phyloP scores from a whole-genome alignment of 2,888 invertebrate genomes.

The Noctua fimbriata region DNA sequence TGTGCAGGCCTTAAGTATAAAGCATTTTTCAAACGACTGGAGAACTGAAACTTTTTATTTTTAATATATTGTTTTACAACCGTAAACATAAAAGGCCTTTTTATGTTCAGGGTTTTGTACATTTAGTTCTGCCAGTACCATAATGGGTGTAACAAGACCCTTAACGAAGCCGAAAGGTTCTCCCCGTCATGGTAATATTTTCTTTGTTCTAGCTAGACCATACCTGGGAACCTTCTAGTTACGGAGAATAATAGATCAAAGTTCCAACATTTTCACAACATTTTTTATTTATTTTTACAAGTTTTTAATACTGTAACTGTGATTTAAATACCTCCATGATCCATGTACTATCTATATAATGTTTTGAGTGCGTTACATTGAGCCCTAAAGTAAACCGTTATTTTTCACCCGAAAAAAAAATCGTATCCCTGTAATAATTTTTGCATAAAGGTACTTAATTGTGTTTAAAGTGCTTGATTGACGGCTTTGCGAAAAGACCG shows the following conservation, averaged over 20 bases:
- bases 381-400: not conserved
- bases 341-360: not conserved
- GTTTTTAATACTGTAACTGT: not conserved
- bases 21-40: conserved; percentile 29
- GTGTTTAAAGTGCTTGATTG: not conserved
- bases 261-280: not conserved
- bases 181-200: not conserved
- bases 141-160: no score
- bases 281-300: not conserved
- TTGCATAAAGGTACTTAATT: not conserved
- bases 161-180: not conserved
- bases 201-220: no score
- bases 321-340: not conserved
- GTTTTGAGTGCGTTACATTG: no score
- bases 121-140: not conserved
- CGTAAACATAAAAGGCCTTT: conserved; percentile 21
- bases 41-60: conserved; percentile 10
- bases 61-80: conserved; percentile 1
- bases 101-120: conserved; percentile 8
- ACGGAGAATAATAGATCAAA: not conserved
- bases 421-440: no score
- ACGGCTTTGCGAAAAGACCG: not conserved
- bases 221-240: not conserved
- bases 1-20: not conserved
- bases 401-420: not conserved